Conservation (phyloP, 2,113 vertebrate genomes). For the Sebastes schlegelii region DNA sequence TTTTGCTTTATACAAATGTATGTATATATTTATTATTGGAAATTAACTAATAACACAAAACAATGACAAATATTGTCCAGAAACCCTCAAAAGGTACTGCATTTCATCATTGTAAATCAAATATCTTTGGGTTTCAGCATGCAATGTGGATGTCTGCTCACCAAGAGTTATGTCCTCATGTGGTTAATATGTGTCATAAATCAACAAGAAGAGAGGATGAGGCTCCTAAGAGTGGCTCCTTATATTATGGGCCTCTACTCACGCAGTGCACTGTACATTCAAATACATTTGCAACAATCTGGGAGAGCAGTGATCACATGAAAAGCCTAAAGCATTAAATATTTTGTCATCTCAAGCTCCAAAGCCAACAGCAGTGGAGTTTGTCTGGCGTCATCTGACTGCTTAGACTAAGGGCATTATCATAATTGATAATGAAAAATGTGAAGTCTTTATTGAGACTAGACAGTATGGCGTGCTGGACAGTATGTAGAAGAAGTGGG, state of each 20-base stretch:
- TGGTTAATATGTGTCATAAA: slow-evolving; percentile 1
- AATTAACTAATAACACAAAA: no score
- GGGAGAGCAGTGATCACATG: slow-evolving; percentile 10
- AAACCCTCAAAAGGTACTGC: no score
- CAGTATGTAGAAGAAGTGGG: neutral
- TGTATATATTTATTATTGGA: no score
- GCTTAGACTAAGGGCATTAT: slow-evolving; percentile 14
- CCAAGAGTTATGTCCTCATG: neutral
- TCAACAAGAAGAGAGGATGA: slow-evolving; percentile 2
- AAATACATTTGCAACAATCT: slow-evolving; percentile 17
- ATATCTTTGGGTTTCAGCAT: neutral
- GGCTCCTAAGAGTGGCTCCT: neutral
- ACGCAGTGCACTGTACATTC: neutral
- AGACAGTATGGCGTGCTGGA: neutral
- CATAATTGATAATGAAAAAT: slow-evolving; percentile 14
- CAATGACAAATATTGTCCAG: no score
- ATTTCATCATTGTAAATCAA: no score
- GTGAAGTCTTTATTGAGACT: slow-evolving; percentile 5
- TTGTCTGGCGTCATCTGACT: slow-evolving; percentile 44
- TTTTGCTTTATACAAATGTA: no score
- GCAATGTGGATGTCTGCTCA: slow-evolving; percentile 14
- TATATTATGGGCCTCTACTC: neutral
- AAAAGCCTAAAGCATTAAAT: slow-evolving; percentile 21
- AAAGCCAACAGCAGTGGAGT: slow-evolving; percentile 16
- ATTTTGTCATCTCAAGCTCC: slow-evolving; percentile 16